Conservation (phyloP, 2,797 vertebrate genomes). For the Myotis daubentonii region DNA sequence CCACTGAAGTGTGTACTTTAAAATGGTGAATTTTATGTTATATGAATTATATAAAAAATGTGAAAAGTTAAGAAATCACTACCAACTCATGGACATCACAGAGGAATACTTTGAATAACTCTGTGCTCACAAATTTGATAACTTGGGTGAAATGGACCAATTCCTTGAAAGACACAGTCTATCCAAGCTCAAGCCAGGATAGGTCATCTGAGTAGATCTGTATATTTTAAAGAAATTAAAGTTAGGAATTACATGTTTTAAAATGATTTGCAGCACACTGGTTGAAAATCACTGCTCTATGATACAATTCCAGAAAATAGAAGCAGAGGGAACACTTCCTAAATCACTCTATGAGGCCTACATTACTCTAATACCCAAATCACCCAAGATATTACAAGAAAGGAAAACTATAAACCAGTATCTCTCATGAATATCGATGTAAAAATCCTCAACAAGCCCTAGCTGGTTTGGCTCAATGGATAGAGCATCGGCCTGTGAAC, state of each 20-base stretch:
- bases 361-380: not conserved
- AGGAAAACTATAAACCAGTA: not conserved
- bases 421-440: not conserved
- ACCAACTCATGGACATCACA: not conserved
- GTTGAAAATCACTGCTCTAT: not conserved
- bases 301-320: not conserved
- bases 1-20: not conserved
- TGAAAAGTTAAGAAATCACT: not conserved
- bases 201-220: not conserved
- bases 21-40: not conserved
- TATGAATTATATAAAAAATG: not conserved
- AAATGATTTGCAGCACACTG: not conserved
- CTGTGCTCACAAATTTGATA: not conserved
- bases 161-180: not conserved
- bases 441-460: not conserved
- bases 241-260: not conserved
- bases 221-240: constrained; percentile 7
- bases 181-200: not conserved
- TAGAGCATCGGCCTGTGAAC: too few relatives aligned
- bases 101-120: not conserved
- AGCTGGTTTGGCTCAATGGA: too few relatives aligned
- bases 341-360: not conserved
- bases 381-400: not conserved
- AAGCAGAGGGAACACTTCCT: not conserved
- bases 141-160: not conserved